Evolutionary conservation across 2,888 invertebrate genomes (phyloP).

Genomic region (Chrysina gloriosa): DNA sequence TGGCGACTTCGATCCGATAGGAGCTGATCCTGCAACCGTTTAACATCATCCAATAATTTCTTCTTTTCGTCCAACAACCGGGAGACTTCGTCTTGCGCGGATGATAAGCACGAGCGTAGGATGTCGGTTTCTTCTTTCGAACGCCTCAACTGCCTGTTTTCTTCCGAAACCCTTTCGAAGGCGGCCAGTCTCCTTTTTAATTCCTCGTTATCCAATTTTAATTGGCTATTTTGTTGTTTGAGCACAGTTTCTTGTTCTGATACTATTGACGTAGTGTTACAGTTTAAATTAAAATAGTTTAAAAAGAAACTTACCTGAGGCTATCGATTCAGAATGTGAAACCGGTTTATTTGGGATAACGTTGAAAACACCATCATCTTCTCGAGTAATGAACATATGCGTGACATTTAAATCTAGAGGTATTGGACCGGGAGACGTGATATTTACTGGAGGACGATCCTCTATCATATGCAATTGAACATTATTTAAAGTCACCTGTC

Average conservation of each 20-base stretch:
- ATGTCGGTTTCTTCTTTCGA: conserved; percentile 72
- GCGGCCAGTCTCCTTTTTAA: conserved; percentile 71
- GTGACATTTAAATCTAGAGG: conserved; percentile 82
- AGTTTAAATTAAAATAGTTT: background rate
- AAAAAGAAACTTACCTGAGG: conserved; percentile 46
- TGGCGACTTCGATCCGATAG: conserved; percentile 59
- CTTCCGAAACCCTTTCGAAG: conserved; percentile 71
- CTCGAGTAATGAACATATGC: conserved; percentile 77
- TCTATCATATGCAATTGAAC: conserved; percentile 82
- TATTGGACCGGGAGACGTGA: conserved; percentile 84
- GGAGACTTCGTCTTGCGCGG: conserved; percentile 81
- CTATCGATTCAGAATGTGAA: conserved; percentile 43
- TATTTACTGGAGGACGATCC: conserved; percentile 83
- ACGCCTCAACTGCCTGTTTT: conserved; percentile 67
- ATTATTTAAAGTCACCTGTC: conserved; percentile 79
- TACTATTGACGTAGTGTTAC: background rate
- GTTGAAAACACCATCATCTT: conserved; percentile 78
- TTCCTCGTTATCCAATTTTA: conserved; percentile 74
- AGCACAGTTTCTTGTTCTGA: conserved; percentile 52
- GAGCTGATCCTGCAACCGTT: conserved; percentile 72
- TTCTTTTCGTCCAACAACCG: conserved; percentile 79
- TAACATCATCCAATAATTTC: conserved; percentile 76
- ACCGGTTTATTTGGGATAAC: conserved; percentile 70
- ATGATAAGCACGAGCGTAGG: conserved; percentile 71
- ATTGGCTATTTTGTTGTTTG: conserved; percentile 67